These are phyloP conservation scores for Nomada lathburiana DNA, from an alignment of 2,888 invertebrate genomes.

Conservation along the genomic window DNA sequence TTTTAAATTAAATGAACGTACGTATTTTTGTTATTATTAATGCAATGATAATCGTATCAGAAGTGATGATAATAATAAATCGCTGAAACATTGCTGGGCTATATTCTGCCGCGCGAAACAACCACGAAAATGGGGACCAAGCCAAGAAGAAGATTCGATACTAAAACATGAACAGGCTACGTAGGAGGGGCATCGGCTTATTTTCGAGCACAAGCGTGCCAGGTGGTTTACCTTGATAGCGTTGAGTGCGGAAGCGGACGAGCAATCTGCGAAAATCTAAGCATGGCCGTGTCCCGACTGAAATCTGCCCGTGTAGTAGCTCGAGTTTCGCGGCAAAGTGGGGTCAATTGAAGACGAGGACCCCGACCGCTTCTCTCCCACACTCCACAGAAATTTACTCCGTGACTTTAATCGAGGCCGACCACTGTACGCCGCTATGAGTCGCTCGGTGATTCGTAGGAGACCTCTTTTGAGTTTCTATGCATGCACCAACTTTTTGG, in stretches of 20 bases:
- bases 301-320: conserved; percentile 71
- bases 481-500: conserved; percentile 8
- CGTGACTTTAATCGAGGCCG: conserved; percentile 73
- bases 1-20: background rate
- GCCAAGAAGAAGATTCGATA: conserved; percentile 33
- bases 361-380: conserved; percentile 77
- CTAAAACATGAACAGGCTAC: conserved; percentile 7
- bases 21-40: too few relatives aligned
- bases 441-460: conserved; percentile 46
- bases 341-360: conserved; percentile 80
- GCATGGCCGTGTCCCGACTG: conserved; percentile 60
- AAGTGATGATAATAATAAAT: too few relatives aligned
- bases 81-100: background rate
- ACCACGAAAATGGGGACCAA: conserved; percentile 26
- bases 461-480: conserved; percentile 20
- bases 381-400: conserved; percentile 78
- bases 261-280: conserved; percentile 71
- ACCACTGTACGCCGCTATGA: conserved; percentile 60
- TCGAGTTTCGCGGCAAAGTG: conserved; percentile 77
- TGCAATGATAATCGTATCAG: too few relatives aligned
- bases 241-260: conserved; percentile 36
- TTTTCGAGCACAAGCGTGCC: conserved; percentile 16
- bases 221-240: conserved; percentile 56
- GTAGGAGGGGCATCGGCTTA: conserved; percentile 27
- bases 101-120: background rate